Evolutionary conservation across 2,888 invertebrate genomes (phyloP), one percentile per base, ranked within the genome.

Genomic region (Boloria selene): DNA sequence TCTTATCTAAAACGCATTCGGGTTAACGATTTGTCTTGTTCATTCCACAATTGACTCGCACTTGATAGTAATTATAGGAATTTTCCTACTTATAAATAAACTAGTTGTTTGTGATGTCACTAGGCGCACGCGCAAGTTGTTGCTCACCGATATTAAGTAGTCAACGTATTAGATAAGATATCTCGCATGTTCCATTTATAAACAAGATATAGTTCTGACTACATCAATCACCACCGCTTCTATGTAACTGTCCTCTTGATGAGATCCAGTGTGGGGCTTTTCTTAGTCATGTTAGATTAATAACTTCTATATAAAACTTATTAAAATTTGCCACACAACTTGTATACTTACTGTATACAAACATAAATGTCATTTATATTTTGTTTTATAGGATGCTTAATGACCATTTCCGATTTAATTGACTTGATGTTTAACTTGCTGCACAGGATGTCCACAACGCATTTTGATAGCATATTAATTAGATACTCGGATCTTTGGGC

Each of bases 11-110:
- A 83, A 78, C 70, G 65, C 75, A 86, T 86, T 82, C 78, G 82
- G 90, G 90, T 83, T 88, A 88, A 87, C 76, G 80, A 78, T 72
- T 73, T 69, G 79, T 82, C 80, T 76, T 84, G 77, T 80, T 74
- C 73, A 71, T 75, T 73, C 74, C 76, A 79, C 73, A 74, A 78
- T 80, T 80, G 81, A 80, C 79, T 52, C 77, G 82, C 74, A 84
- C 79, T 82, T 73, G 75, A 76, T 75, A 74, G 74, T 82, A 85
- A 84, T 85, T 80, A 83, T 84, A 82, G 91, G 90, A 91, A 91
- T 85, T 86, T 91, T 91, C 91, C 91, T 86, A 88, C 83, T 81
- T 81, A 82, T 84, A 82, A 80, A 77, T 78, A 77, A 72, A 78
- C 75, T 74, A 79, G 80, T 82, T 81, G 75, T 74, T 74, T 73